Evolutionary conservation across 2,888 invertebrate species (phyloP).

Genomic region (Patella caerulea): DNA sequence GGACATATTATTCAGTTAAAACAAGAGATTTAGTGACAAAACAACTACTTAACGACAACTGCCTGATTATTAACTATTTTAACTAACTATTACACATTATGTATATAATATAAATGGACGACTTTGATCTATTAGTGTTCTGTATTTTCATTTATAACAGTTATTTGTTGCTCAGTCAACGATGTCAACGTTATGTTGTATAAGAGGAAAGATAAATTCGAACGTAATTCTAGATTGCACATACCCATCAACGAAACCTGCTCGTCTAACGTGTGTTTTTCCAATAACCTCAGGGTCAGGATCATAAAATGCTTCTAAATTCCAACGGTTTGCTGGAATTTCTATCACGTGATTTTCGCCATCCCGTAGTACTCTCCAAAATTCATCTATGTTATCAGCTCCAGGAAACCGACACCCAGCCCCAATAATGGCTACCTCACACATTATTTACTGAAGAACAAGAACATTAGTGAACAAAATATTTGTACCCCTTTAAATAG

Average conservation of each 20-base stretch:
- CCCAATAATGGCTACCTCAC: conserved; percentile 42
- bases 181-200: no score
- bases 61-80: no score
- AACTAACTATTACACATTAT: no score
- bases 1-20: no score
- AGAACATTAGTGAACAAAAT: not conserved
- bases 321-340: conserved; percentile 42
- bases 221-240: not conserved
- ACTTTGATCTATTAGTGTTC: no score
- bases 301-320: conserved; percentile 38
- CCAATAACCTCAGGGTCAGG: conserved; percentile 35
- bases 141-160: no score
- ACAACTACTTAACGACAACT: no score
- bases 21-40: no score
- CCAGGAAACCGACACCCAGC: conserved; percentile 46
- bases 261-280: conserved; percentile 36
- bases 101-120: no score
- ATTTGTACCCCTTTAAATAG: no score
- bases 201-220: no score
- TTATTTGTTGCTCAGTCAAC: no score
- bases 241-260: conserved; percentile 41
- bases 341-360: conserved; percentile 47
- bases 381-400: conserved; percentile 41
- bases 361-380: conserved; percentile 42
- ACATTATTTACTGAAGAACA: not conserved